Evolutionary conservation across 2,888 invertebrate species (phyloP), one percentile per base, ranked within the genome.

Genomic region (Nemotelus nigrinus): DNA sequence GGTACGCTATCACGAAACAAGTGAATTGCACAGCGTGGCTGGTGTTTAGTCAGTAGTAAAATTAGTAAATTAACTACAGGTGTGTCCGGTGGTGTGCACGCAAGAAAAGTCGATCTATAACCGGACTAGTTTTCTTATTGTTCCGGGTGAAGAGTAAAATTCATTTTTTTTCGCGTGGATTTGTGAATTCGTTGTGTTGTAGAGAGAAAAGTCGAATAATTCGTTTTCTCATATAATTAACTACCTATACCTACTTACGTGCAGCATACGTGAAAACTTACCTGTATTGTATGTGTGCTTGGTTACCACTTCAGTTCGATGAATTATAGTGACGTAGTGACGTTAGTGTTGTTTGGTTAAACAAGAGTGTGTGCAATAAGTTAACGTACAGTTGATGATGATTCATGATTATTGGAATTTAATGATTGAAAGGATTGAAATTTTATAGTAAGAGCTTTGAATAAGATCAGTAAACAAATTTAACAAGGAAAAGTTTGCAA

Each of bases 301-400:
- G 25, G 25, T 25, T 25, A 25, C 48, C 74, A 70, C 5, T 44
- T 55, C 43, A 41, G 70, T 53, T 70, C 70, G 53, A 50, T 74
- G 63, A 74, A 70, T 55, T 74, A 25, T 25, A 48, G 74, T 74
- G 74, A 74, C 74, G 74, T 74, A 60, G 63, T n/a, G n/a, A n/a
- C n/a, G n/a, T n/a, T n/a, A n/a, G n/a, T 74, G 63, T 74, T 63
- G 63, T 60, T 74, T 25, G 74, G 60, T 65, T 25, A n/a, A 8
- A 5, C 3, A 5, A 67, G 3, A 70, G 70, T 70, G 70, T 70
- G 55, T 70, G 70, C 55, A 4, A 41, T 39, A 70, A 70, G 50
- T 70, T n/a, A 25, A 43, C n/a, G 53, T 53, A 55, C 70, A 70
- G 8, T 39, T 10, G 68, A 47, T 45, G 41, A n/a, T n/a, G 4